phyloP scores from a whole-genome alignment of 2,797 vertebrate genomes.

The Peromyscus nudipes region DNA sequence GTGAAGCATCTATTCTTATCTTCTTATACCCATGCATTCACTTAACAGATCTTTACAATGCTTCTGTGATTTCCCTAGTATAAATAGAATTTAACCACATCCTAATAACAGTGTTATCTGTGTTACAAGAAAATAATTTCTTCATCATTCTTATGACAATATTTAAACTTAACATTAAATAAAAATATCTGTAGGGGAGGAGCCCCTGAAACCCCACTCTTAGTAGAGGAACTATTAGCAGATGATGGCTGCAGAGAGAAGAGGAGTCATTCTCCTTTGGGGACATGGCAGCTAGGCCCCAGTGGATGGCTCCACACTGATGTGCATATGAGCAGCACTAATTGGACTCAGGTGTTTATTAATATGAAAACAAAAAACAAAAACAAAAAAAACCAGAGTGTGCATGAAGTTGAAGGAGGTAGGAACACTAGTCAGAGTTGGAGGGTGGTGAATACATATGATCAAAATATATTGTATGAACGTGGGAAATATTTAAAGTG shows the following conservation, averaged over 20 bases:
- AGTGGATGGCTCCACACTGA: not conserved
- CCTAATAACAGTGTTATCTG: not conserved
- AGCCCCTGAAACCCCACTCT: not conserved
- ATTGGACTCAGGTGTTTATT: not conserved
- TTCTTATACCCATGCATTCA: not conserved
- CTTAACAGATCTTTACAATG: constrained; percentile 16
- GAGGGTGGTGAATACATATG: too few species aligned
- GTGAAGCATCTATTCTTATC: not conserved
- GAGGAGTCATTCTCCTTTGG: not conserved
- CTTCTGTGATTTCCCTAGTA: not conserved
- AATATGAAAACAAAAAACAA: not conserved
- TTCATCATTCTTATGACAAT: not conserved
- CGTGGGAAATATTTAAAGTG: not conserved
- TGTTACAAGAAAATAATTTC: not conserved
- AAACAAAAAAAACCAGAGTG: too few species aligned
- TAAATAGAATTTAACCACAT: not conserved
- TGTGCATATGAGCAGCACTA: not conserved
- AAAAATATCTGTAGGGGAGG: not conserved
- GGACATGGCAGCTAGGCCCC: not conserved
- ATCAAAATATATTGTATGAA: not conserved
- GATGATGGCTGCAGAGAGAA: not conserved
- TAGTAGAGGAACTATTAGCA: not conserved
- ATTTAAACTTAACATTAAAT: not conserved
- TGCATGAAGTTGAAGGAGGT: not conserved
- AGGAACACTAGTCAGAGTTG: not conserved